Percentiles rank a stretch among this genome's conserved stretches.
phyloP scores from a whole-genome alignment of 30 jellyfish, hydroid and myxozoan genomes.

The Pseudorhiza aurosa region DNA sequence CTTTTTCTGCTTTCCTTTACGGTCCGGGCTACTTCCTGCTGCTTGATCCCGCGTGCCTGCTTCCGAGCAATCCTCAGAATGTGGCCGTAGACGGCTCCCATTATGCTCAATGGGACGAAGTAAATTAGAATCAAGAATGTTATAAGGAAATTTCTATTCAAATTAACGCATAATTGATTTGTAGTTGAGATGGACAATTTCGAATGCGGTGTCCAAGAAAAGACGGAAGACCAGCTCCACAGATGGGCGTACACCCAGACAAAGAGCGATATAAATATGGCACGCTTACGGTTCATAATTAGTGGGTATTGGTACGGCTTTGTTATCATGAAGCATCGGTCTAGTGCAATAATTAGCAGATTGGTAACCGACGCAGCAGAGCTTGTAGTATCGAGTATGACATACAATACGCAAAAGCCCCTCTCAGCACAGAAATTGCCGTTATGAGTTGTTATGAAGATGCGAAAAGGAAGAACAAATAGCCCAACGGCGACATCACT shows the following conservation, averaged over 20 bases:
- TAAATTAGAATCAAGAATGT: conserved; percentile 53
- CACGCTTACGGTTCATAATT: conserved; percentile 59
- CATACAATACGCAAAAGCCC: conserved; percentile 56
- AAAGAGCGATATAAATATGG: conserved; percentile 27
- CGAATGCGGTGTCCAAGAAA: conserved; percentile 45
- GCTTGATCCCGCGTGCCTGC: conserved; percentile 80
- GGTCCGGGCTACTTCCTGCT: neutral
- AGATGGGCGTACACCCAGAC: conserved; percentile 84
- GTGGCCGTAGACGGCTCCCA: conserved; percentile 70
- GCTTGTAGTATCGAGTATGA: conserved; percentile 75
- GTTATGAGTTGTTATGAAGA: conserved; percentile 43
- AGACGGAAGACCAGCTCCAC: conserved; percentile 81
- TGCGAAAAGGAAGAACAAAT: conserved; percentile 76
- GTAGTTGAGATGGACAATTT: neutral
- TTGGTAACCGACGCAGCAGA: conserved; percentile 84
- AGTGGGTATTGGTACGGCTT: conserved; percentile 84
- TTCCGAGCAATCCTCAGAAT: conserved; percentile 68
- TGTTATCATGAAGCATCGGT: conserved; percentile 74
- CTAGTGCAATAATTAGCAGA: conserved; percentile 86
- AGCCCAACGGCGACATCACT: conserved; percentile 82
- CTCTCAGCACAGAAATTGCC: conserved; percentile 71
- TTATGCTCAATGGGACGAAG: conserved; percentile 68
- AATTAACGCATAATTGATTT: conserved; percentile 52
- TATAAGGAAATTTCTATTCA: conserved; percentile 39
- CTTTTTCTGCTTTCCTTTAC: conserved; percentile 21